Evolutionary conservation across 2,888 invertebrate genomes (phyloP), one percentile per base, ranked within the genome.

Genomic region (Ectobius pallidus): DNA sequence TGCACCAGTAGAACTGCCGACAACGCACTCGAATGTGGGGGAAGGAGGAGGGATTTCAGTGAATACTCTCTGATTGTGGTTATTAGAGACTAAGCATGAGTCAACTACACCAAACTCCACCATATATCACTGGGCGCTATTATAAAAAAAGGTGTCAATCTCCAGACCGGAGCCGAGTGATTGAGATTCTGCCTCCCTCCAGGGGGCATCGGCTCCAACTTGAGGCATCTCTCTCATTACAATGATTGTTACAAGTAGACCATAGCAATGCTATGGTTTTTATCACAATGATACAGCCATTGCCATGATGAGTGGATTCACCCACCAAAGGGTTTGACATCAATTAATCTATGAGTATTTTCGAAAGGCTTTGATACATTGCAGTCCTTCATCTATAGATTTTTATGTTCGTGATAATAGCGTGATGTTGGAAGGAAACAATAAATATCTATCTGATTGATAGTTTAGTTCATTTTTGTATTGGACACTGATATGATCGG

Each of bases 331-430:
- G 65, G 16, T 71, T 71, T 52, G 71, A 49, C 71, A 71, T 63
- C 71, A 71, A 71, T 71, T 65, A 63, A 71, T 62, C 39, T 39
- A 20, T n/a, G n/a, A n/a, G n/a, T n/a, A n/a, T n/a, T n/a, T n/a
- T n/a, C n/a, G n/a, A n/a, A n/a, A n/a, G n/a, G n/a, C n/a, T n/a
- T n/a, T n/a, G n/a, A n/a, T n/a, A n/a, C n/a, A n/a, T n/a, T n/a
- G n/a, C n/a, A n/a, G n/a, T n/a, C n/a, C n/a, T n/a, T n/a, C n/a
- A n/a, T n/a, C n/a, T n/a, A n/a, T n/a, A n/a, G n/a, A n/a, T n/a
- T n/a, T n/a, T n/a, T n/a, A n/a, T n/a, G n/a, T n/a, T n/a, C n/a
- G n/a, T n/a, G n/a, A n/a, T n/a, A n/a, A n/a, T n/a, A n/a, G n/a
- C n/a, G n/a, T n/a, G n/a, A n/a, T n/a, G n/a, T n/a, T n/a, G n/a